Percentiles rank a stretch among this genome's conserved stretches.
Evolutionary conservation across 2,797 vertebrate genomes (phyloP).

Genomic region (Poeciliopsis paucimaculata): DNA sequence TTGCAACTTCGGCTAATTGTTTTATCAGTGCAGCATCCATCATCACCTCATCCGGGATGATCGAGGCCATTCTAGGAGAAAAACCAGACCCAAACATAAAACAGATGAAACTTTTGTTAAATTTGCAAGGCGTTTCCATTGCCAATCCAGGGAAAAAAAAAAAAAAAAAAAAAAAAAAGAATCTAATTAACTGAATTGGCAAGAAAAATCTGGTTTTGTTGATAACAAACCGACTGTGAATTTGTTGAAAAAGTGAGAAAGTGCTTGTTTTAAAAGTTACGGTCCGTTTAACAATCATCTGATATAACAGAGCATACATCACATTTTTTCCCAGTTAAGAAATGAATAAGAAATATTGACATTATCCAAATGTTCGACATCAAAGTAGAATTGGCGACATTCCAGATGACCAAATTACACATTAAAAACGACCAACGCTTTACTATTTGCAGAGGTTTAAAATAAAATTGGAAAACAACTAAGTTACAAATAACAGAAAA

Average conservation of each 20-base stretch:
- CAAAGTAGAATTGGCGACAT: background rate
- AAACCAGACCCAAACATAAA: background rate
- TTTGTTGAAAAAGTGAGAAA: background rate
- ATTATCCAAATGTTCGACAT: background rate
- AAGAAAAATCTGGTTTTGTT: background rate
- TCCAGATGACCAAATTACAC: background rate
- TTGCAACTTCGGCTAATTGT: constrained; percentile 80
- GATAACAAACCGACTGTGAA: background rate
- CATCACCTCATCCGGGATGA: constrained; percentile 63
- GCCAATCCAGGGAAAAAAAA: no score
- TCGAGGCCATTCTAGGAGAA: constrained; percentile 62
- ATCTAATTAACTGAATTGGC: background rate
- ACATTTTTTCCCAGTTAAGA: background rate
- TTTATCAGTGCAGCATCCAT: constrained; percentile 71
- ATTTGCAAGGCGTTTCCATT: background rate
- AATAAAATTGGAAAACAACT: background rate
- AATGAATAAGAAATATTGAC: background rate
- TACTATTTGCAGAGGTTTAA: background rate
- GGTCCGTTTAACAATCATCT: background rate
- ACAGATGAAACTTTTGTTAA: background rate
- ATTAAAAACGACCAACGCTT: background rate
- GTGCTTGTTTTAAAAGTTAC: background rate
- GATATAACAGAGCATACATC: background rate
- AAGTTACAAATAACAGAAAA: background rate
- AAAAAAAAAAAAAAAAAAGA: no score